Evolutionary conservation across 2,113 vertebrate genomes (phyloP).

Genomic region (Onychostoma macrolepis): DNA sequence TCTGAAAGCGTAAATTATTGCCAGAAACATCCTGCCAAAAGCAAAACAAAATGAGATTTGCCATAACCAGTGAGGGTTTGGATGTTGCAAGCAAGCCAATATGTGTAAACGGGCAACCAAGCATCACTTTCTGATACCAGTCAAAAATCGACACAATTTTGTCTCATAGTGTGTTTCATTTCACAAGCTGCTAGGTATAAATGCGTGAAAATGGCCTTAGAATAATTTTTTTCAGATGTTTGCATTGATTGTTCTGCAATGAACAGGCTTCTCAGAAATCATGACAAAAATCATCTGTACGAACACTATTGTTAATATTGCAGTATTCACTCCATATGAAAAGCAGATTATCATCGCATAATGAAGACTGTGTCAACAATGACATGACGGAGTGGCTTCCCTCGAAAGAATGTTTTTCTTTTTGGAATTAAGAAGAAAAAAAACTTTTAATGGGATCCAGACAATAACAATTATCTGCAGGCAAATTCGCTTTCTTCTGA

Average conservation of each 20-base stretch:
- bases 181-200: neutral
- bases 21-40: slow-evolving; percentile 24
- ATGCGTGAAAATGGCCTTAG: neutral
- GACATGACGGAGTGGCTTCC: slow-evolving; percentile 55
- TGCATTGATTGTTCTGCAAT: slow-evolving; percentile 64
- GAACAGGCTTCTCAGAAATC: slow-evolving; percentile 66
- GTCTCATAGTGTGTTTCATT: slow-evolving; percentile 57
- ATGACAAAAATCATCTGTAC: slow-evolving; percentile 64
- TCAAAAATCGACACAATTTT: slow-evolving; percentile 6
- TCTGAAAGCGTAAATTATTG: slow-evolving; percentile 32
- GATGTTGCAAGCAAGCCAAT: neutral
- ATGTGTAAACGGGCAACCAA: neutral
- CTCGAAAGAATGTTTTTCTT: slow-evolving; percentile 55
- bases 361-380: slow-evolving; percentile 61
- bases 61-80: neutral
- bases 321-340: slow-evolving; percentile 66
- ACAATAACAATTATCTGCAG: slow-evolving; percentile 78
- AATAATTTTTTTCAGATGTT: slow-evolving; percentile 61
- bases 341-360: slow-evolving; percentile 73
- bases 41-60: slow-evolving; percentile 29
- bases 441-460: slow-evolving; percentile 76
- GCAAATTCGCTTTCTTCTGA: slow-evolving; percentile 77
- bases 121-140: slow-evolving; percentile 17
- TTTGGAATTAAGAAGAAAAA: slow-evolving; percentile 60
- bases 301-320: slow-evolving; percentile 64